These are phyloP conservation scores for Amaurobius ferox DNA, from an alignment of 2,888 invertebrate genomes.

Conservation along the genomic window DNA sequence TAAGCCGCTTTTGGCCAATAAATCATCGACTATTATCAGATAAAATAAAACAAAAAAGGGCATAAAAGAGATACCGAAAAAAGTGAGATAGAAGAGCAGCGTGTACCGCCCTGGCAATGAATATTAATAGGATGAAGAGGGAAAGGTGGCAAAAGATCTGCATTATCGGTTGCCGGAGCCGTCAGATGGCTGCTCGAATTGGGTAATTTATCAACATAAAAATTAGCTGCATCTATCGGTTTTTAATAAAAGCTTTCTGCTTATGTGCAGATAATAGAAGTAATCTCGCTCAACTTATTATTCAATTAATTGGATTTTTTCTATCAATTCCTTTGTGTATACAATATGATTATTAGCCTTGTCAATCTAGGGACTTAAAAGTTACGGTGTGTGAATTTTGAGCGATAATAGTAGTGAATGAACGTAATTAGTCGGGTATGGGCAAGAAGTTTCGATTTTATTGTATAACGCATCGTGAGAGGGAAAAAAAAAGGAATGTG, in stretches of 20 bases:
- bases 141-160: slow-evolving; percentile 1
- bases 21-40: slow-evolving; percentile 69
- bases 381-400: slow-evolving; percentile 10
- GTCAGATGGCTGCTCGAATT: slow-evolving; percentile 44
- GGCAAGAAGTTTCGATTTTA: slow-evolving; percentile 55
- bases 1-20: slow-evolving; percentile 72
- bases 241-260: slow-evolving; percentile 72
- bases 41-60: slow-evolving; percentile 55
- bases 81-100: slow-evolving; percentile 12
- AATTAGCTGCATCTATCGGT: slow-evolving; percentile 71
- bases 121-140: slow-evolving; percentile 60
- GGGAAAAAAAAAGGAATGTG: slow-evolving; percentile 31
- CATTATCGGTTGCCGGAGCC: slow-evolving; percentile 35
- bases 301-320: slow-evolving; percentile 70
- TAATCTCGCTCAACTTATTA: slow-evolving; percentile 66
- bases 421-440: slow-evolving; percentile 51
- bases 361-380: slow-evolving; percentile 52
- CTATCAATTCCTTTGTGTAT: slow-evolving; percentile 37
- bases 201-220: slow-evolving; percentile 68
- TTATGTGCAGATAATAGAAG: slow-evolving; percentile 60
- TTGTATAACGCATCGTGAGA: slow-evolving; percentile 7
- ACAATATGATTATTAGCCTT: slow-evolving; percentile 65
- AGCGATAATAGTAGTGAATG: slow-evolving; percentile 60
- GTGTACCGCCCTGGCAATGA: slow-evolving; percentile 36
- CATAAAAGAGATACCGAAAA: slow-evolving; percentile 51